Base-by-base conservation (phyloP, 2,888 invertebrate genomes). In the Sepioteuthis lessoniana region DNA sequence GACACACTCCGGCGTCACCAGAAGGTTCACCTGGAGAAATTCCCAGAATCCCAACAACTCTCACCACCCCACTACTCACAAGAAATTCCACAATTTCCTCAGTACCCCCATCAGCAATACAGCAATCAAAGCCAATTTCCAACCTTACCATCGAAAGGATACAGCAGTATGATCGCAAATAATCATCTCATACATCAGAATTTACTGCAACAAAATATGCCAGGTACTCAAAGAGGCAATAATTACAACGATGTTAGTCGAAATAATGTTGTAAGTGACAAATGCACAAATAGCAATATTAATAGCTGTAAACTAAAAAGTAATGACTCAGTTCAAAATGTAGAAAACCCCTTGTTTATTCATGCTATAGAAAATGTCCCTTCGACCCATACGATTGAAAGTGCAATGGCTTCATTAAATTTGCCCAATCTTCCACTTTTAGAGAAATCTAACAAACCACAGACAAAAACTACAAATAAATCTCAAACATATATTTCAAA, bases 301-400 rank as follows among this genome's bases (percentile, higher is more conserved):
- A n/a, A 42, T 13, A 92, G 47, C 31, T 31, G 47, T 42, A 31
- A 13, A 7, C 47, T 25, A 0, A 16, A 47, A 19, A n/a, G 31
- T 31, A 92, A 92, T 4, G 46, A 31, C 47, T 47, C 46, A n/a
- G 2, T 13, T 92, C 19, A 28, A 47, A 47, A 42, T 46, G 31
- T 16, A 46, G 47, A 31, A 2, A 19, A 42, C 28, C 76, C 76
- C 19, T 76, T 76, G n/a, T 76, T 35, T 35, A 76, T 76, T 19
- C 76, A 76, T 16, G 76, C 76, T 76, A 76, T 76, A 76, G 92
- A 92, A 92, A 92, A 92, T n/a, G 46, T 47, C 31, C 42, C 47
- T 19, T 47, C 38, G 47, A 92, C 31, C 16, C 47, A 47, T n/a
- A 47, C 92, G 31, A 47, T 42, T 19, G 42, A 46, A 42, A 42